Evolutionary conservation across 2,113 vertebrate genomes (phyloP).

Genomic region (Grammomys surdaster): DNA sequence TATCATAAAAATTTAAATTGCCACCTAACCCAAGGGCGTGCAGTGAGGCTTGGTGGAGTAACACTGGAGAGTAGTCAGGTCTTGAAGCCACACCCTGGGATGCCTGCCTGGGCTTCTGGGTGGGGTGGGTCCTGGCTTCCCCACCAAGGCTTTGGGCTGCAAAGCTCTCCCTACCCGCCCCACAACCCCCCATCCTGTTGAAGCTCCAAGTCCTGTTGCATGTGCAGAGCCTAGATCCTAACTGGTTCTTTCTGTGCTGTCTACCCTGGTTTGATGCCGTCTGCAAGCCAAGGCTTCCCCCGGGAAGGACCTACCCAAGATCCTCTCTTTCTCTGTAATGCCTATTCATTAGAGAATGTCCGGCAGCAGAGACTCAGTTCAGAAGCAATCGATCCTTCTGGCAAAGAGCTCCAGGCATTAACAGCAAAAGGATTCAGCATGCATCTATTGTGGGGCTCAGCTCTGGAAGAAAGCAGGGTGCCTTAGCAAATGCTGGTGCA

Average conservation of each 20-base stretch:
- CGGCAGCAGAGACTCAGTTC: background rate
- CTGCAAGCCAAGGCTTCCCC: background rate
- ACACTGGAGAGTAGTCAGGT: background rate
- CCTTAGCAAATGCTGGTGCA: background rate
- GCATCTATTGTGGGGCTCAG: background rate
- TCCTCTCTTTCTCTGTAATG: background rate
- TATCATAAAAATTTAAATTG: background rate
- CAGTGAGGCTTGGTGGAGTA: background rate
- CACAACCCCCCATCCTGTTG: background rate
- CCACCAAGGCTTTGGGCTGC: background rate
- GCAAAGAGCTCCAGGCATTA: background rate
- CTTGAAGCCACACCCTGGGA: background rate
- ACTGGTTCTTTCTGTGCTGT: background rate
- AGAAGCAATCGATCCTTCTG: slow-evolving; percentile 17
- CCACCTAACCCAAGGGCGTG: background rate
- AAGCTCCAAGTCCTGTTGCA: background rate
- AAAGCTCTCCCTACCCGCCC: background rate
- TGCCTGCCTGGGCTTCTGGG: background rate
- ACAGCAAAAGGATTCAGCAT: slow-evolving; percentile 16
- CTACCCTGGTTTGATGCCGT: background rate
- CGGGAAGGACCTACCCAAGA: background rate
- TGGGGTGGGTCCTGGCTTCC: background rate
- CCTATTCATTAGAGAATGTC: background rate
- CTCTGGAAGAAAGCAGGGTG: background rate
- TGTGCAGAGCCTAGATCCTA: background rate